Evolutionary conservation across 2,797 vertebrate species (phyloP).

Genomic region (Tenualosa ilisha): DNA sequence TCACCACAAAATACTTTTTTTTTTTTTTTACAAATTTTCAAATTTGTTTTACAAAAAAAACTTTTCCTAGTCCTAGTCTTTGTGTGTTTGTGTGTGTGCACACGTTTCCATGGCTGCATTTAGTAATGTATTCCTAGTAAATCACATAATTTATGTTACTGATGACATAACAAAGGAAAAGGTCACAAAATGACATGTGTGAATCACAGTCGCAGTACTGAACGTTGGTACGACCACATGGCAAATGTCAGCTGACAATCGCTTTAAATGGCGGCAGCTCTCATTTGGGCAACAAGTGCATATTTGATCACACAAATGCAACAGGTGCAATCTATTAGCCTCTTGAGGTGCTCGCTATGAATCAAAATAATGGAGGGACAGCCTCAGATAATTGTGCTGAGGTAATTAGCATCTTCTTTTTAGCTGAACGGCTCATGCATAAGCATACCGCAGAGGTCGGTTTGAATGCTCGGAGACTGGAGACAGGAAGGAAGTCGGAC

Average conservation of each 20-base stretch:
- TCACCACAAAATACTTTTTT: too few species aligned
- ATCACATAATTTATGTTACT: constrained; percentile 4
- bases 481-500: background rate
- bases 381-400: background rate
- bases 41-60: too few species aligned
- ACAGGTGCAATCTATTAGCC: constrained; percentile 23
- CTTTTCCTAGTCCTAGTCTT: too few species aligned
- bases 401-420: constrained; percentile 8
- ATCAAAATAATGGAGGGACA: constrained; percentile 14
- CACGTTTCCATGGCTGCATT: background rate
- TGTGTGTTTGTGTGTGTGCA: background rate
- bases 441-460: background rate
- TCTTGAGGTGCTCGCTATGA: constrained; percentile 17
- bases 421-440: background rate
- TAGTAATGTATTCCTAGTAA: background rate
- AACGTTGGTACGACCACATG: background rate
- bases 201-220: background rate
- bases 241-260: constrained; percentile 12
- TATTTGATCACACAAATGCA: constrained; percentile 16
- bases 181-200: background rate
- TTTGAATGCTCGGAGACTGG: background rate
- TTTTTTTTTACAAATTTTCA: too few species aligned
- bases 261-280: background rate
- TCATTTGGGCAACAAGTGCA: background rate
- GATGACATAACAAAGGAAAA: background rate